A percentile compares a stretch with the other conserved stretches of the same genome.
Conservation (phyloP, 1,140 invertebrate genomes). For the Hyphantria cunea region DNA sequence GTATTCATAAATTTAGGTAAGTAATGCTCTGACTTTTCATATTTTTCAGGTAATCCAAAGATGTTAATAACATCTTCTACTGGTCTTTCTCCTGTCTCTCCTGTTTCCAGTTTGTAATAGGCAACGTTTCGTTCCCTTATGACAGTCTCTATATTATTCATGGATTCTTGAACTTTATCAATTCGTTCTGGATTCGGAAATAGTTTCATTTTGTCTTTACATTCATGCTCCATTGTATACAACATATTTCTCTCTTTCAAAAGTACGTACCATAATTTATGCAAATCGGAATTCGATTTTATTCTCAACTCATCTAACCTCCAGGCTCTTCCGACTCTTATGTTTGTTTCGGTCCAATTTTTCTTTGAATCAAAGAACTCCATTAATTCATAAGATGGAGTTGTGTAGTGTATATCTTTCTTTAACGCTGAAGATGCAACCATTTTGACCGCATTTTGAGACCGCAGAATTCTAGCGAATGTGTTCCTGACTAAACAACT, state of each 20-base stretch:
- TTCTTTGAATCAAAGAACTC: constrained; percentile 96
- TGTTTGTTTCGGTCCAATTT: constrained; percentile 91
- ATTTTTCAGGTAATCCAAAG: constrained; percentile 83
- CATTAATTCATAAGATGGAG: constrained; percentile 83
- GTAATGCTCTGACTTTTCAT: constrained; percentile 61
- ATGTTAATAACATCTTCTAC: constrained; percentile 81
- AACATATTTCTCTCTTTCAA: constrained; percentile 99
- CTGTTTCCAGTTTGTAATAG: constrained; percentile 95
- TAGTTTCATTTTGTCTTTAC: constrained; percentile 85
- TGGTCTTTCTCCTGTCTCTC: constrained; percentile 90
- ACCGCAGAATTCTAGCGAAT: constrained; percentile 26
- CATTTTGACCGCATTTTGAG: constrained; percentile 35
- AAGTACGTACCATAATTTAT: constrained; percentile 98
- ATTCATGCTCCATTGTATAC: constrained; percentile 96
- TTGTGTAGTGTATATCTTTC: constrained; percentile 73
- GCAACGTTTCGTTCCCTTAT: constrained; percentile 96
- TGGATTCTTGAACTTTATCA: constrained; percentile 97
- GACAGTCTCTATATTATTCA: constrained; percentile 96
- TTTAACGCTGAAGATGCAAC: constrained; percentile 15
- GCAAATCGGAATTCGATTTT: constrained; percentile 97
- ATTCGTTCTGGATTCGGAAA: constrained; percentile 97
- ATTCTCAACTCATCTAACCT: constrained; percentile 94
- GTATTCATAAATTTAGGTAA: constrained; percentile 82
- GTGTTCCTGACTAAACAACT: constrained; percentile 32
- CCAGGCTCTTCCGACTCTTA: constrained; percentile 95